These are phyloP conservation scores for Ecliptopera silaceata DNA, from an alignment of 2,888 invertebrate genomes.

Conservation along the genomic window DNA sequence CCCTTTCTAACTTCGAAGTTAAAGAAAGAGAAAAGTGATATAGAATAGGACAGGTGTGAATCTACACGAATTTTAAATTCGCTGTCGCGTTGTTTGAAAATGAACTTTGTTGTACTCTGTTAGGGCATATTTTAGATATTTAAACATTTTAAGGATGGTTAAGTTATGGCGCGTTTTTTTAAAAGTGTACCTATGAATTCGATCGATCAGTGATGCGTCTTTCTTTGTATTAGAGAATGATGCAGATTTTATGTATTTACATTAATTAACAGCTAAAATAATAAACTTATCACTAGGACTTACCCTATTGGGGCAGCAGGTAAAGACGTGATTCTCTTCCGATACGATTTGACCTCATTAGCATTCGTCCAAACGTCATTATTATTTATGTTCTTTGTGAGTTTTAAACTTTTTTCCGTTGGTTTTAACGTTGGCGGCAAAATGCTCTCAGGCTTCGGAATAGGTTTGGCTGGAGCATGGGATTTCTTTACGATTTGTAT, in stretches of 20 bases:
- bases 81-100: constrained; percentile 30
- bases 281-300: constrained; percentile 32
- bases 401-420: constrained; percentile 57
- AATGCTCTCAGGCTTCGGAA: constrained; percentile 45
- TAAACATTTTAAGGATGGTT: neutral
- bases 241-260: too few species aligned
- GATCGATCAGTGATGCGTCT: constrained; percentile 49
- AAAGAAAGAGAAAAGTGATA: constrained; percentile 34
- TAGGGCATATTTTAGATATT: constrained; percentile 33
- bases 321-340: constrained; percentile 51
- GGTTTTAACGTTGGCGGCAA: constrained; percentile 65
- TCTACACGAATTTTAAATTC: constrained; percentile 50
- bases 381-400: constrained; percentile 73
- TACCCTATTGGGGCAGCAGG: constrained; percentile 53
- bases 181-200: constrained; percentile 16
- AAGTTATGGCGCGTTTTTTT: constrained; percentile 45
- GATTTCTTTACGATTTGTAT: constrained; percentile 72
- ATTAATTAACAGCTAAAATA: too few species aligned
- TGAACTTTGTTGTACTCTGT: constrained; percentile 17
- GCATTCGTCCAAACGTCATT: constrained; percentile 72
- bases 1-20: constrained; percentile 38
- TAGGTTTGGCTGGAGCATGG: constrained; percentile 53
- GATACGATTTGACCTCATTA: constrained; percentile 52
- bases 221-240: too few species aligned
- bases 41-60: constrained; percentile 46